Conservation (phyloP, 2,113 vertebrate genomes). For the Meleagris gallopavo region DNA sequence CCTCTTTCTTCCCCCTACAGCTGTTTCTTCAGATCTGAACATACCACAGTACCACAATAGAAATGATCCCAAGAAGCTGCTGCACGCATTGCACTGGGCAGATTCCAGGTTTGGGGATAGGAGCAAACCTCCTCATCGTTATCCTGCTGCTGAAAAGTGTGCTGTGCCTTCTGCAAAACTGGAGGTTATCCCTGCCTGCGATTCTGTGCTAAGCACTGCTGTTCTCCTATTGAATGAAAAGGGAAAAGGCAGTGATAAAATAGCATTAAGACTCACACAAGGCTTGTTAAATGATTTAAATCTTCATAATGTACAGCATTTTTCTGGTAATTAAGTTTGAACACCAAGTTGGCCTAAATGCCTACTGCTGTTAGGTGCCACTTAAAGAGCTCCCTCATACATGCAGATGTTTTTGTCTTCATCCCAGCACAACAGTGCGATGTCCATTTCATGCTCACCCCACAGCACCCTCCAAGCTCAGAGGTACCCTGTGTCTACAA, state of each 20-base stretch:
- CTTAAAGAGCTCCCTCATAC: slow-evolving; percentile 29
- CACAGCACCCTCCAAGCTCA: background rate
- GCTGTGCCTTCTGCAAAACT: background rate
- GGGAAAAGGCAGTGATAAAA: slow-evolving; percentile 7
- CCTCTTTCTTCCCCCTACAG: background rate
- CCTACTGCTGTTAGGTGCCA: slow-evolving; percentile 64
- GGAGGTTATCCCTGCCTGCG: background rate
- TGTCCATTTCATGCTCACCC: background rate
- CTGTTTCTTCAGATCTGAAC: background rate
- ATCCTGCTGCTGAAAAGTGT: background rate
- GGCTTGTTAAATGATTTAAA: slow-evolving; percentile 83
- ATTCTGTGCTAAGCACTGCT: background rate
- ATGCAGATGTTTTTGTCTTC: background rate
- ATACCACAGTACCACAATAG: background rate
- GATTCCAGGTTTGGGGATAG: background rate
- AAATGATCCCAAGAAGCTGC: background rate
- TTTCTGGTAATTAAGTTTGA: slow-evolving; percentile 80
- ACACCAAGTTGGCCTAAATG: slow-evolving; percentile 71
- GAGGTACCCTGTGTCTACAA: background rate
- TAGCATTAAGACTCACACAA: slow-evolving; percentile 65
- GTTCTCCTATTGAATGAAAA: slow-evolving; percentile 1
- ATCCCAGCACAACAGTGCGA: background rate
- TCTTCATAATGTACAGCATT: slow-evolving; percentile 79
- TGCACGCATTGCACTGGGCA: background rate
- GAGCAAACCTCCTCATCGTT: background rate